Evolutionary conservation across 2,113 vertebrate species (phyloP).

Genomic region (Tenebrosternarchus preto): DNA sequence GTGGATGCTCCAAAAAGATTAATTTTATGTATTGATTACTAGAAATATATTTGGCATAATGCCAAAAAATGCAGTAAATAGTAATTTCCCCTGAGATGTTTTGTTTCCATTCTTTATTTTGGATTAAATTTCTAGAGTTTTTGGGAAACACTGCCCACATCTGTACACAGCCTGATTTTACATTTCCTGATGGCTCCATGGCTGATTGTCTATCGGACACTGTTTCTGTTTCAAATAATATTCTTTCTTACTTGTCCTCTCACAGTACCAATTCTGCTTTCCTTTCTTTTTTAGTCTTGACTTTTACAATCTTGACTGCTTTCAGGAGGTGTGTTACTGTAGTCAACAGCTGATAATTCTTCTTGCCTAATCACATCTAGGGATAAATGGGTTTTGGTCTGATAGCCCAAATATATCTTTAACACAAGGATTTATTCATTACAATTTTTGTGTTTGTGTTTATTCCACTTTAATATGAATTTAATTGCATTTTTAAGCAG

Average conservation of each 20-base stretch:
- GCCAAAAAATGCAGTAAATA: background rate
- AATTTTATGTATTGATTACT: too few relatives aligned
- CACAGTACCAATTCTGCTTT: background rate
- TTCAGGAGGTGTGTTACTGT: background rate
- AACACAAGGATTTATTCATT: background rate
- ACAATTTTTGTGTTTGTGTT: background rate
- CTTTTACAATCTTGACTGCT: background rate
- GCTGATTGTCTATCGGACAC: background rate
- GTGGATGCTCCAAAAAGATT: background rate
- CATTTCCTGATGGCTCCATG: too few relatives aligned
- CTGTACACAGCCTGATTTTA: too few relatives aligned
- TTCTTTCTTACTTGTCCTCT: constrained; percentile 8
- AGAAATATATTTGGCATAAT: too few relatives aligned
- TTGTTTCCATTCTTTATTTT: background rate
- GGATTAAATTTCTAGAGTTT: background rate
- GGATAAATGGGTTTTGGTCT: background rate
- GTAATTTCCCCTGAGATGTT: background rate
- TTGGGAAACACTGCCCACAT: background rate
- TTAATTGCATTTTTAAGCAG: too few relatives aligned
- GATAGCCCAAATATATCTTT: background rate
- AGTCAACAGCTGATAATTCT: background rate
- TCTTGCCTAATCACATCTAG: background rate
- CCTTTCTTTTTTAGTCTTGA: background rate
- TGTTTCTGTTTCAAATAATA: background rate
- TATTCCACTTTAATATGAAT: too few relatives aligned